These are phyloP conservation scores for Onchidella celtica DNA, from an alignment of 2,888 invertebrate species.

Conservation along the genomic window DNA sequence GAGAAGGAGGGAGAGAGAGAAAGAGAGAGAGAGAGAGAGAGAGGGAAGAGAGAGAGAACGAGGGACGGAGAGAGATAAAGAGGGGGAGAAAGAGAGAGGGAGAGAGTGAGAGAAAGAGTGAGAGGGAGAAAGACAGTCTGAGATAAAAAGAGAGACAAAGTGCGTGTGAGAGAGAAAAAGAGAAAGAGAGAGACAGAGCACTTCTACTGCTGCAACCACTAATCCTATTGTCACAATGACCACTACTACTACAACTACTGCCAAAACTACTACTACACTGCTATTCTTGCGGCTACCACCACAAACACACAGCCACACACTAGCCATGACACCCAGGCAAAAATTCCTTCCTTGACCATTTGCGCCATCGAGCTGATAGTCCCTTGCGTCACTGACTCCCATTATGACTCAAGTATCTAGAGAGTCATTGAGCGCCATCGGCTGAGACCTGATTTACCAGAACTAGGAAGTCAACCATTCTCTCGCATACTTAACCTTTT, in stretches of 20 bases:
- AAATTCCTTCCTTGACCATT: too few species aligned
- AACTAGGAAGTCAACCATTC: too few species aligned
- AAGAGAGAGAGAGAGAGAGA: background rate
- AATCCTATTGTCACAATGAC: background rate
- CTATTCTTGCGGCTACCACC: too few species aligned
- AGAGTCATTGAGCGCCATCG: background rate
- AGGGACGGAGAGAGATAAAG: background rate
- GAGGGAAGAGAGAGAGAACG: background rate
- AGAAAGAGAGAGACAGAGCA: background rate
- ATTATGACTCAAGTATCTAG: background rate
- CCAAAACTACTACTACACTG: background rate
- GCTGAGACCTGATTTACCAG: too few species aligned
- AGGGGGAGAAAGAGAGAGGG: too few species aligned
- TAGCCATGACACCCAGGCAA: too few species aligned
- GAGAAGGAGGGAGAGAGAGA: slow-evolving; percentile 2
- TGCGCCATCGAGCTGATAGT: too few species aligned
- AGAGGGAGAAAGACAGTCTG: background rate
- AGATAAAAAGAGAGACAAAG: background rate
- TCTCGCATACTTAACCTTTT: too few species aligned
- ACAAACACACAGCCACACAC: background rate
- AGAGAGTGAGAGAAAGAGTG: too few species aligned
- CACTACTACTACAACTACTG: background rate
- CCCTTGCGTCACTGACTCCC: background rate
- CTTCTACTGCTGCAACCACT: background rate
- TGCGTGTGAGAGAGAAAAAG: background rate